phyloP scores from a whole-genome alignment of 2,113 vertebrate species.

The Struthio camelus region DNA sequence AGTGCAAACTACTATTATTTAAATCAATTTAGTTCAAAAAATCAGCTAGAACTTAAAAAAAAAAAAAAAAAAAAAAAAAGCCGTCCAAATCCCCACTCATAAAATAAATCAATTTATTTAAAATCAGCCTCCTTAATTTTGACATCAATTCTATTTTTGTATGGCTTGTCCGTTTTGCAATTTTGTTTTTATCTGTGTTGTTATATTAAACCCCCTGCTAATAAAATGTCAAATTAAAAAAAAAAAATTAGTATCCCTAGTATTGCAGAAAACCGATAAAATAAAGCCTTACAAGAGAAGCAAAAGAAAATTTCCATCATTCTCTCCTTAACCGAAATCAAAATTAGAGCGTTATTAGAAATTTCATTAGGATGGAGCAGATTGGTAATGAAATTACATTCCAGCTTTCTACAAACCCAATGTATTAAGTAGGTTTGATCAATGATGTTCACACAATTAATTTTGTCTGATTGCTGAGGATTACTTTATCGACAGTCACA shows the following conservation, averaged over 20 bases:
- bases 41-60: background rate
- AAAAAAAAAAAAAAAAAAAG: background rate
- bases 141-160: conserved; percentile 29
- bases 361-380: conserved; percentile 81
- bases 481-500: conserved; percentile 74
- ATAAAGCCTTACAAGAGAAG: conserved; percentile 58
- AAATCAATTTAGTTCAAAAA: conserved; percentile 1
- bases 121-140: conserved; percentile 31
- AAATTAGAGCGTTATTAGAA: conserved; percentile 81
- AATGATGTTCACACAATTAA: conserved; percentile 82
- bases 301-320: conserved; percentile 71
- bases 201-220: conserved; percentile 45
- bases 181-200: conserved; percentile 56
- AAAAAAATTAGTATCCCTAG: conserved; percentile 24
- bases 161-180: conserved; percentile 25
- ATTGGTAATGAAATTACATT: conserved; percentile 83
- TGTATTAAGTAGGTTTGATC: conserved; percentile 81
- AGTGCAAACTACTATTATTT: background rate
- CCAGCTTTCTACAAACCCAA: conserved; percentile 73
- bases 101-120: conserved; percentile 31
- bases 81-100: background rate
- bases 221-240: conserved; percentile 67
- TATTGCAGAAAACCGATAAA: conserved; percentile 56
- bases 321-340: conserved; percentile 73
- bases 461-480: conserved; percentile 78